Evolutionary conservation across 2,113 vertebrate genomes (phyloP).

Genomic region (Lepidiolamprologus cunningtoni): DNA sequence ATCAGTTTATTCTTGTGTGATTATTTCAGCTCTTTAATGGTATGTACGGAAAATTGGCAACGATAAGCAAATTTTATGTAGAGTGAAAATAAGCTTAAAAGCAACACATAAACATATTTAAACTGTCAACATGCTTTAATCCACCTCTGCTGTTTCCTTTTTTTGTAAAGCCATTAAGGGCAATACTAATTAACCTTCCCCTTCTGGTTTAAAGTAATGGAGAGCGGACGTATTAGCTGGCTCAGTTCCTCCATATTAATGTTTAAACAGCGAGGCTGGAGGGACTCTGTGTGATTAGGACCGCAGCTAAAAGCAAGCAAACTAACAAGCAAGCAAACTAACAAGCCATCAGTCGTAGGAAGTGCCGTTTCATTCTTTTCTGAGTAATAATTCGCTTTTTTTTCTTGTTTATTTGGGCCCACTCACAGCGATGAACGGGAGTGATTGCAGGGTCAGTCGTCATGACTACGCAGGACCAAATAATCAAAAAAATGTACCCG

Average conservation of each 20-base stretch:
- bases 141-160: background rate
- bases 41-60: background rate
- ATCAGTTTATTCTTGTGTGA: background rate
- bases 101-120: background rate
- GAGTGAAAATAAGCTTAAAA: background rate
- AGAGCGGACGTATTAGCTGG: background rate
- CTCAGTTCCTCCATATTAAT: background rate
- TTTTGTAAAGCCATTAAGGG: background rate
- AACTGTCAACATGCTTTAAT: background rate
- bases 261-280: background rate
- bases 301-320: conserved; percentile 8
- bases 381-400: background rate
- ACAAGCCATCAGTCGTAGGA: background rate
- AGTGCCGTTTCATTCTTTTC: background rate
- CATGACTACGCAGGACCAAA: conserved; percentile 55
- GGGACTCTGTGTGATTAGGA: background rate
- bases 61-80: background rate
- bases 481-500: background rate
- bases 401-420: background rate
- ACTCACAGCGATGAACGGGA: background rate
- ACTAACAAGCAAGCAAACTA: background rate
- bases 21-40: background rate
- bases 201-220: background rate
- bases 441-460: conserved; percentile 49
- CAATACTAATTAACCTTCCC: background rate